These are phyloP conservation scores for Apis dorsata DNA, from an alignment of 1,140 invertebrate genomes.

Conservation along the genomic window DNA sequence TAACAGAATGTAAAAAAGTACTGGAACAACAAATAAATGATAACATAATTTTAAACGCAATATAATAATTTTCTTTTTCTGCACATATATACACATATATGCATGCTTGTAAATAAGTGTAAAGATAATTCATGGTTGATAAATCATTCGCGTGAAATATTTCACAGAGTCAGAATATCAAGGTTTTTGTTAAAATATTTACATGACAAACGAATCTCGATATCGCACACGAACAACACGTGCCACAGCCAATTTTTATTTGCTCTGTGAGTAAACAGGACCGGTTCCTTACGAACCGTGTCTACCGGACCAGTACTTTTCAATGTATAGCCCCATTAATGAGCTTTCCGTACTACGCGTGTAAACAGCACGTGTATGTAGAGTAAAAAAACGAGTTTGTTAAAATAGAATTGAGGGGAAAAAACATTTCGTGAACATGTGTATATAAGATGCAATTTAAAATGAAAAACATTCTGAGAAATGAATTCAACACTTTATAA, in stretches of 20 bases:
- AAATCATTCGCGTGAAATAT: background rate
- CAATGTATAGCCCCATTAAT: conserved; percentile 38
- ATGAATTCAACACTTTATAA: background rate
- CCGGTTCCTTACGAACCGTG: conserved; percentile 32
- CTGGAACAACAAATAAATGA: background rate
- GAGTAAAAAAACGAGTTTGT: conserved; percentile 14
- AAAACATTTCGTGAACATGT: background rate
- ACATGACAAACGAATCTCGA: conserved; percentile 9
- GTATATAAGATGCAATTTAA: background rate
- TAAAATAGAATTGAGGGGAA: conserved; percentile 44
- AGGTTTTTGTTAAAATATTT: conserved; percentile 8
- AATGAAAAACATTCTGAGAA: background rate
- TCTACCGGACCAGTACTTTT: background rate
- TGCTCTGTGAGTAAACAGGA: conserved; percentile 34
- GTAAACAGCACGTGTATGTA: conserved; percentile 34
- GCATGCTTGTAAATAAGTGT: background rate
- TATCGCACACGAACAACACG: background rate
- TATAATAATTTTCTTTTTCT: background rate
- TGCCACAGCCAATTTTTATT: conserved; percentile 39
- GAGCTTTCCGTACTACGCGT: conserved; percentile 37
- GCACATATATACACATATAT: background rate
- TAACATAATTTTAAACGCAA: background rate
- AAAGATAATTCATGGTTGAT: background rate
- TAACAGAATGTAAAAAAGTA: background rate
- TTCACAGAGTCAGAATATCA: background rate